Evolutionary conservation across 2,113 vertebrate genomes (phyloP), one percentile per base, ranked within the genome.

Genomic region (Psilopsiagon aurifrons): DNA sequence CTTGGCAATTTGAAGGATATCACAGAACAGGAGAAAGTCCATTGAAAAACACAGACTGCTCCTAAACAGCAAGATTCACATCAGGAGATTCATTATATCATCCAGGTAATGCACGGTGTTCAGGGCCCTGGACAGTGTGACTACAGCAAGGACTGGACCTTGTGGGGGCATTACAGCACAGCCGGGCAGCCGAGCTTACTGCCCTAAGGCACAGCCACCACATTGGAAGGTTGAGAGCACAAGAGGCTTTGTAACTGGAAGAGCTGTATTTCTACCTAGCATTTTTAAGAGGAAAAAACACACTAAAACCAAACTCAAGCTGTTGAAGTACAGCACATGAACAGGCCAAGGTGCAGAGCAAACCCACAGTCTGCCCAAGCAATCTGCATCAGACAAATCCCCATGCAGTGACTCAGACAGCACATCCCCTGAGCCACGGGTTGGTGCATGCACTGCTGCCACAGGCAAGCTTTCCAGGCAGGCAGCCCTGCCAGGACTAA

Each of bases 221-320:
- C 6, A 2, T 0, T 2, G 23, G 11, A n/a, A 18, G 17, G 37
- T 13, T 2, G 15, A 59, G 60, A 66, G 20, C 1, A 2, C 1
- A 0, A 39, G 7, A 4, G 35, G 9, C 18, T 55, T 29, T 20
- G 18, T 37, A 62, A 29, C 12, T 22, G 47, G 13, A 22, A 2
- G 0, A 0, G 43, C 46, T 4, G 0, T 10, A 1, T 31, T 51
- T 10, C 8, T 18, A 47, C 31, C 16, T 0, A 14, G 5, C 17
- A 4, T 20, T 83, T 59, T 51, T 17, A 2, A 33, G 59, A 18
- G 4, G 4, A 46, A 11, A 24, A 17, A 5, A 28, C 17, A 24
- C 8, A 3, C 23, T 59, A 43, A 39, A 15, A 2, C 2, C 14
- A 14, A 17, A 12, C 11, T 39, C 20, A 6, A 1, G 27, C 19